Conservation (phyloP, 1,140 invertebrate species). For the Drosophila punjabiensis region DNA sequence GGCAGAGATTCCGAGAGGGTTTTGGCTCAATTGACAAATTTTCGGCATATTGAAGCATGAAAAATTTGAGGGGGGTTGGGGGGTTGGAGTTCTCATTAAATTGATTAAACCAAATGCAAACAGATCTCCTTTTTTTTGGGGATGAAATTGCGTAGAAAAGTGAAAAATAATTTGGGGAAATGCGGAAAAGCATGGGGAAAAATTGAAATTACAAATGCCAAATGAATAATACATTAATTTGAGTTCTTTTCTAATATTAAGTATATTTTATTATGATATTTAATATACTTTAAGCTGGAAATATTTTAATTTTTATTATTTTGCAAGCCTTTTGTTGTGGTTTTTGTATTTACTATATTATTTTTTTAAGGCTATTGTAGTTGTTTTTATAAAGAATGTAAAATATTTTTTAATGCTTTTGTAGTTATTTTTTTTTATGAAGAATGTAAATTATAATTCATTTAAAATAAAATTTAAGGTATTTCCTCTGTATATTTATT, state of each 20-base stretch:
- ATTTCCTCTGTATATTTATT: not conserved
- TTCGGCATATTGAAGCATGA: constrained; percentile 69
- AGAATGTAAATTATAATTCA: too few species aligned
- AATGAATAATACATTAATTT: not conserved
- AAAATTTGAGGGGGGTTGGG: constrained; percentile 17
- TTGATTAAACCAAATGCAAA: constrained; percentile 63
- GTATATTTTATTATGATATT: not conserved
- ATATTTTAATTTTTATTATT: too few species aligned
- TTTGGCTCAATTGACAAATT: constrained; percentile 53
- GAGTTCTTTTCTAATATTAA: not conserved
- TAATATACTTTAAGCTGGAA: not conserved
- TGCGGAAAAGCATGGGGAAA: too few species aligned
- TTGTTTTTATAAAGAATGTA: too few species aligned
- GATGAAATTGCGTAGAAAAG: constrained; percentile 2
- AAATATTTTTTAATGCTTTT: too few species aligned
- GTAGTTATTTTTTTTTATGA: too few species aligned
- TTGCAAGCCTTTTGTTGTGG: too few species aligned
- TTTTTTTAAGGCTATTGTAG: too few species aligned
- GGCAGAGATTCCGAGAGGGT: constrained; percentile 4
- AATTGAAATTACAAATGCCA: not conserved
- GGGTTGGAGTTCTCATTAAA: constrained; percentile 49
- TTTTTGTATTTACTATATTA: too few species aligned
- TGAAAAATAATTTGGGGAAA: constrained; percentile 10
- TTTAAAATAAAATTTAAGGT: too few species aligned
- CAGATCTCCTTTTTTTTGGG: not conserved